These are phyloP conservation scores for Gymnoscopelus microlampas DNA, from an alignment of 2,797 vertebrate species.

Conservation along the genomic window DNA sequence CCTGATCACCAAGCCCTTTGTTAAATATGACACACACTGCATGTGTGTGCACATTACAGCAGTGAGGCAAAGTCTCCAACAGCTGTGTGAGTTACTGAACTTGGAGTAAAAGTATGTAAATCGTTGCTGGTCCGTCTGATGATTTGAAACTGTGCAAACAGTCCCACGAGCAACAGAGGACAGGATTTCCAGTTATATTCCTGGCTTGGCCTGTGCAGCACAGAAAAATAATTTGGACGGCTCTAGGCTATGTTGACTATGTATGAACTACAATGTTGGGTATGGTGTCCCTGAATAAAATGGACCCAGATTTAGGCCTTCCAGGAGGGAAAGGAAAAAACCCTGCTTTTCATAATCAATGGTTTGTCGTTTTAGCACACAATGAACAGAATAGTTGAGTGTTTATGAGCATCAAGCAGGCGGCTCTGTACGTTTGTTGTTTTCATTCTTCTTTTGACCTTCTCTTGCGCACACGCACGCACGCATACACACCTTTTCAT, in stretches of 20 bases:
- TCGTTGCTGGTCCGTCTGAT: slow-evolving; percentile 20
- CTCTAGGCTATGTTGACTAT: slow-evolving; percentile 57
- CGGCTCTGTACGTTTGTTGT: slow-evolving; percentile 29
- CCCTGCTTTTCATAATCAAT: slow-evolving; percentile 35
- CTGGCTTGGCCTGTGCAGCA: background rate
- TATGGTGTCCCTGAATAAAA: no score
- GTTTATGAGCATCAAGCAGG: slow-evolving; percentile 35
- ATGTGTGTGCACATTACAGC: slow-evolving; percentile 2
- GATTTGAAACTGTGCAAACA: slow-evolving; percentile 53
- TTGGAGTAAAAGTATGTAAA: slow-evolving; percentile 45
- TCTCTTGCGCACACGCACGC: slow-evolving; percentile 25
- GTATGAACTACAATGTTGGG: background rate
- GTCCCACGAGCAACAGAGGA: background rate
- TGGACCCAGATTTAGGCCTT: no score
- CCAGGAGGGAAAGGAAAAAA: no score
- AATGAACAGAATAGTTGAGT: slow-evolving; percentile 32
- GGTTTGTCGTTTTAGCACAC: slow-evolving; percentile 14
- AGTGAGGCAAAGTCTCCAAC: slow-evolving; percentile 2
- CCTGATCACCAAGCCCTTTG: background rate
- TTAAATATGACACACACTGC: slow-evolving; percentile 1
- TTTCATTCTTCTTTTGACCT: slow-evolving; percentile 7
- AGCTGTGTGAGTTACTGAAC: background rate
- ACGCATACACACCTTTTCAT: background rate
- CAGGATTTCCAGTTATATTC: slow-evolving; percentile 24
- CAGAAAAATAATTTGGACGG: slow-evolving; percentile 50